A percentile compares a stretch with the other conserved stretches of the same genome.
Evolutionary conservation across 2,113 vertebrate genomes (phyloP).

Genomic region (Macquaria ambigua): DNA sequence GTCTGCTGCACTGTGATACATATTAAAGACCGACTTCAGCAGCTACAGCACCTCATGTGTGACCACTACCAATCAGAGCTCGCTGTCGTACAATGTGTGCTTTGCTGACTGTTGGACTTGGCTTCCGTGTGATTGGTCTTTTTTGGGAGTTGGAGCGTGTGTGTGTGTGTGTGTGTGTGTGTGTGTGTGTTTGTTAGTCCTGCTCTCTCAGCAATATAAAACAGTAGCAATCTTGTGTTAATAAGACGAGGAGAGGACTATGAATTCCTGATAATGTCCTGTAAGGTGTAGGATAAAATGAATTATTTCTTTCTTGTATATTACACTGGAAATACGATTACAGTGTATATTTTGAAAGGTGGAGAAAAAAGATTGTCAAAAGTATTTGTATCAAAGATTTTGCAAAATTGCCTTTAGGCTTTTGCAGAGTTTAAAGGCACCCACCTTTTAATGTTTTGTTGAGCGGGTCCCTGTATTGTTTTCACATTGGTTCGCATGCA

Average conservation of each 20-base stretch:
- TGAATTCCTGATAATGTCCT: slow-evolving; percentile 8
- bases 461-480: neutral
- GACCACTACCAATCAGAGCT: slow-evolving; percentile 75
- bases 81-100: slow-evolving; percentile 52
- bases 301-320: neutral
- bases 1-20: slow-evolving; percentile 75
- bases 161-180: slow-evolving; percentile 11
- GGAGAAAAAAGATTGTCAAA: neutral
- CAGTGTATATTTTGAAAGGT: neutral
- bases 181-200: slow-evolving; percentile 25
- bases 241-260: slow-evolving; percentile 17
- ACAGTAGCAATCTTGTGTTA: slow-evolving; percentile 35
- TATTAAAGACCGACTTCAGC: slow-evolving; percentile 75
- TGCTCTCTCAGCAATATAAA: slow-evolving; percentile 60
- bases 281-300: slow-evolving; percentile 11
- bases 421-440: neutral
- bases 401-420: neutral
- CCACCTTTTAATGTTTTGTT: neutral
- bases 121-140: slow-evolving; percentile 32
- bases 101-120: slow-evolving; percentile 72
- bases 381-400: neutral
- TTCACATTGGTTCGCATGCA: neutral
- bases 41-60: slow-evolving; percentile 72
- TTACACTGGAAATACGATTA: neutral
- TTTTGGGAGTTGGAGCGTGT: neutral